Conservation (phyloP, 2,113 vertebrate genomes). For the Arizona elegans region DNA sequence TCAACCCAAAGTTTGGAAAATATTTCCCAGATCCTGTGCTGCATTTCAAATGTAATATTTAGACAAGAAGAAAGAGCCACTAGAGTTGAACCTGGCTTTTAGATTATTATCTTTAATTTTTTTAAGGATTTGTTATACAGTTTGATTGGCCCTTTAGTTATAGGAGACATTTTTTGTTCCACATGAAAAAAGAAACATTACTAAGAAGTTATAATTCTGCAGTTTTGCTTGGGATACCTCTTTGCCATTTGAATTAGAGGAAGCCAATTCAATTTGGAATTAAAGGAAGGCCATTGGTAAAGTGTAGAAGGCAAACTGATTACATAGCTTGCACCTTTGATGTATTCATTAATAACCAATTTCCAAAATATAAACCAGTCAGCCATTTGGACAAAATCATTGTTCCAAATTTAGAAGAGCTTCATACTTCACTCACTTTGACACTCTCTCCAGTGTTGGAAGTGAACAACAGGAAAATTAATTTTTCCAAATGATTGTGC, state of each 20-base stretch:
- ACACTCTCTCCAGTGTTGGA: background rate
- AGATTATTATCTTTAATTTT: background rate
- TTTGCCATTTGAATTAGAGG: too few relatives aligned
- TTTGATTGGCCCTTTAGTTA: background rate
- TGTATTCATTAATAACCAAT: background rate
- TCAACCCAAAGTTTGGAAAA: background rate
- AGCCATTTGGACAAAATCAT: background rate
- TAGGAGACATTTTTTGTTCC: background rate
- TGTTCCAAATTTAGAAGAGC: background rate
- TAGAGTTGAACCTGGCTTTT: background rate
- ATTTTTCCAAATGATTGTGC: background rate
- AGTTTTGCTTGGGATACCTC: too few relatives aligned
- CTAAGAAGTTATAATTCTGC: too few relatives aligned
- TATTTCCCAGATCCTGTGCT: background rate
- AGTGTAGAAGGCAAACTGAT: background rate
- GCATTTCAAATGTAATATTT: background rate
- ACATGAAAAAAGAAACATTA: background rate
- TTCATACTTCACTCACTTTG: background rate
- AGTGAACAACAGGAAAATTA: background rate
- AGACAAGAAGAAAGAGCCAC: background rate
- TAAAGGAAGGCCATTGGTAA: too few relatives aligned
- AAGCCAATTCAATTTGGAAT: background rate
- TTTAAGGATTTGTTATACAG: background rate
- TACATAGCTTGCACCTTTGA: background rate
- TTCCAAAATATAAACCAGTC: background rate